Percentiles rank a stretch among this genome's conserved stretches.
Evolutionary conservation across 2,888 invertebrate species (phyloP).

Genomic region (Terebella lapidaria): DNA sequence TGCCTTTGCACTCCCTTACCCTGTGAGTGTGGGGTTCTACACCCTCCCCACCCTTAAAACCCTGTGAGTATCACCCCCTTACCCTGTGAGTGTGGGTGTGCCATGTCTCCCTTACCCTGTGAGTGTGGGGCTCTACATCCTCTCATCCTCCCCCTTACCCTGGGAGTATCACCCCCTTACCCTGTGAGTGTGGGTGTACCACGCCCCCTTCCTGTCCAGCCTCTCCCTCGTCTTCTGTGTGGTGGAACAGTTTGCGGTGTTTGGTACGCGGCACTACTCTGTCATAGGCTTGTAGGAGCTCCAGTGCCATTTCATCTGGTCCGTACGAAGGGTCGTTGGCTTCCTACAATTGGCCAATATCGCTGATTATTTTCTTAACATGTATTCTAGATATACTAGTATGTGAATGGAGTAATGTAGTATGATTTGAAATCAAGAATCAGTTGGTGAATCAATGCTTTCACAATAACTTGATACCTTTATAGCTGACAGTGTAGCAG

Average conservation of each 20-base stretch:
- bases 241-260: constrained; percentile 11
- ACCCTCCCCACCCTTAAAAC: too few species aligned
- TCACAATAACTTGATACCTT: constrained; percentile 14
- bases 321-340: constrained; percentile 29
- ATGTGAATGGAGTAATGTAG: too few species aligned
- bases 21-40: too few species aligned
- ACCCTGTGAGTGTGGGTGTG: neutral
- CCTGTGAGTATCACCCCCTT: too few species aligned
- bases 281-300: constrained; percentile 41
- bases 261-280: constrained; percentile 22
- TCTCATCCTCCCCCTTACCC: too few species aligned
- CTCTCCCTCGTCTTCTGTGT: constrained; percentile 15
- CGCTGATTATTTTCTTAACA: too few species aligned
- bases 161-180: too few species aligned
- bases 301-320: constrained; percentile 42
- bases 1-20: too few species aligned
- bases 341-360: constrained; percentile 31
- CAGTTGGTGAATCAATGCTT: neutral
- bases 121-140: too few species aligned
- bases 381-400: too few species aligned
- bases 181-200: neutral
- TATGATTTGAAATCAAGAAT: neutral
- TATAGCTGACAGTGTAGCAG: constrained; percentile 15
- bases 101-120: too few species aligned
- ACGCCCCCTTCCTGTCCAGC: neutral